These are phyloP conservation scores for Parapsyche elsis DNA, from an alignment of 1,140 invertebrate species.

Conservation along the genomic window DNA sequence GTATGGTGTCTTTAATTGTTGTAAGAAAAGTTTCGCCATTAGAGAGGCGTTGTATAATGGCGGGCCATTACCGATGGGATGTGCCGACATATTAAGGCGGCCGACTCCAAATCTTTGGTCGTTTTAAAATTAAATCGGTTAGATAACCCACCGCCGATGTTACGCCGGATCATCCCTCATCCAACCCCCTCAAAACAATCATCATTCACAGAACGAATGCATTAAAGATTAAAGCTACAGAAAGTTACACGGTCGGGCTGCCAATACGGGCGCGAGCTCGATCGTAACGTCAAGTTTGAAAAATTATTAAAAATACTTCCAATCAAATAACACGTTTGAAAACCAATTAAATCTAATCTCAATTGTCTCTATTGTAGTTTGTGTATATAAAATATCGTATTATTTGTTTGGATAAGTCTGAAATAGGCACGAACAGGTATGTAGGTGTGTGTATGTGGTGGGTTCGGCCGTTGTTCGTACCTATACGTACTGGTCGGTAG, in stretches of 20 bases:
- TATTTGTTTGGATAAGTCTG: too few relatives aligned
- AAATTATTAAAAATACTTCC: too few relatives aligned
- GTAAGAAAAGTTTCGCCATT: constrained; percentile 49
- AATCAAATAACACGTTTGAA: too few relatives aligned
- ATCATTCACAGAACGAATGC: too few relatives aligned
- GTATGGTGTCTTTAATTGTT: constrained; percentile 48
- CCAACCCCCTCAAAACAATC: too few relatives aligned
- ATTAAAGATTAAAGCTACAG: not conserved
- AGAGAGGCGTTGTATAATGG: constrained; percentile 50
- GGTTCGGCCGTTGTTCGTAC: not conserved
- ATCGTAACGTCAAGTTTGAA: too few relatives aligned
- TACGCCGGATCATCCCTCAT: not conserved
- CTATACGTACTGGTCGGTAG: not conserved
- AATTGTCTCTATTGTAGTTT: too few relatives aligned
- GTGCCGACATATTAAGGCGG: constrained; percentile 46
- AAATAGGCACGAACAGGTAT: not conserved
- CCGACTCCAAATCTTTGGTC: constrained; percentile 46
- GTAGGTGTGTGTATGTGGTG: not conserved
- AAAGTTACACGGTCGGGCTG: not conserved
- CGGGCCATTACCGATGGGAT: constrained; percentile 41
- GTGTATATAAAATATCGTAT: too few relatives aligned
- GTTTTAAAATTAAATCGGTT: constrained; percentile 48
- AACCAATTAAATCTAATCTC: too few relatives aligned
- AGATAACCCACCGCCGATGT: not conserved
- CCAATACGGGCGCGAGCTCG: too few relatives aligned